A percentile compares a stretch with the other conserved stretches of the same genome.
phyloP scores from a whole-genome alignment of 2,888 invertebrate species.

The Pilophorus perplexus region DNA sequence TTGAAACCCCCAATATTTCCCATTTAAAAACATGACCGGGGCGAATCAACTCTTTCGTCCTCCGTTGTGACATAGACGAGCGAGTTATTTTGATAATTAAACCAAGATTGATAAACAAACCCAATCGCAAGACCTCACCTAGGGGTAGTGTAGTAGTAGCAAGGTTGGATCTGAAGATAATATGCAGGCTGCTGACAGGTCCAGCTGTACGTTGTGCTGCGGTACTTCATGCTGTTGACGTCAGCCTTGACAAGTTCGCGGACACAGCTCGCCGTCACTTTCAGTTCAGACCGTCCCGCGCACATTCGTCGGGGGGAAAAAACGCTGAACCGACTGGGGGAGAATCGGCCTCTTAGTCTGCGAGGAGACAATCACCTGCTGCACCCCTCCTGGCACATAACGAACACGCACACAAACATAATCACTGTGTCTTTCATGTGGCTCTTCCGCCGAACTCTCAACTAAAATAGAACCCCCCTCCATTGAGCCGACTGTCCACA shows the following conservation, averaged over 20 bases:
- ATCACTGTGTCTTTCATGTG: neutral
- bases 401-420: too few relatives aligned
- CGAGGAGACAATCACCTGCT: constrained; percentile 12
- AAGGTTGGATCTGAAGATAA: constrained; percentile 11
- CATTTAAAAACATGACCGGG: too few relatives aligned
- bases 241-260: neutral
- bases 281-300: neutral
- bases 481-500: neutral
- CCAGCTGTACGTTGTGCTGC: constrained; percentile 18
- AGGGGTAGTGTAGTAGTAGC: constrained; percentile 13
- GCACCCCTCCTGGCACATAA: neutral
- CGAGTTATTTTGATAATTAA: too few relatives aligned
- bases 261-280: neutral
- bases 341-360: neutral
- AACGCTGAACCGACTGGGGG: neutral
- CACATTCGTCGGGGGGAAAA: constrained; percentile 3
- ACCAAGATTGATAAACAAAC: too few relatives aligned
- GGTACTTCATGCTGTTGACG: constrained; percentile 7
- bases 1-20: too few relatives aligned
- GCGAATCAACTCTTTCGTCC: too few relatives aligned
- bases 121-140: too few relatives aligned
- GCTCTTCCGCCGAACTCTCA: constrained; percentile 14
- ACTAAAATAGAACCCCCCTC: constrained; percentile 14
- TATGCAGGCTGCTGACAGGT: constrained; percentile 10
- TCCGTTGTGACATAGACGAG: too few relatives aligned